Evolutionary conservation across 35 echinoderm and acorn worm species (phyloP).

Genomic region (Apostichopus californicus): DNA sequence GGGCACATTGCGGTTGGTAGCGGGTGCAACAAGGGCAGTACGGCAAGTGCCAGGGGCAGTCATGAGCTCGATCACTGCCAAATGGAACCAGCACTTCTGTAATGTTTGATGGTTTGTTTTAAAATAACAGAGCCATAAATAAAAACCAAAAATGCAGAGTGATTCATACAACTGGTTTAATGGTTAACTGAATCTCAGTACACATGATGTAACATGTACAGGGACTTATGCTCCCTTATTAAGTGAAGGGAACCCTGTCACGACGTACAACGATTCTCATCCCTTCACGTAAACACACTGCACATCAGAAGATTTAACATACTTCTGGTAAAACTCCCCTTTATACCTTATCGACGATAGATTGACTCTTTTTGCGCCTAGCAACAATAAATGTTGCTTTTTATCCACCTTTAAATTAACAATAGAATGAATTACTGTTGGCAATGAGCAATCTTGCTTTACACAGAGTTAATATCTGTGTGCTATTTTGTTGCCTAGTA

Average conservation of each 20-base stretch:
- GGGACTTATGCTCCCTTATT: not conserved
- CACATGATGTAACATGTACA: slow-evolving; percentile 32
- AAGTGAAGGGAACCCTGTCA: not conserved
- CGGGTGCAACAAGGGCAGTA: too few species aligned
- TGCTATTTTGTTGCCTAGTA: not conserved
- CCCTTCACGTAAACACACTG: not conserved
- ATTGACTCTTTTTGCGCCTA: not conserved
- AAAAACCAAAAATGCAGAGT: not conserved
- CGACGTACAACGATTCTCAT: not conserved
- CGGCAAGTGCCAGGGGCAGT: too few species aligned
- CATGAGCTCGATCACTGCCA: too few species aligned
- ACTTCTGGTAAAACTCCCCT: not conserved
- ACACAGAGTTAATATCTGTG: not conserved
- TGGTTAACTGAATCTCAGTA: slow-evolving; percentile 46
- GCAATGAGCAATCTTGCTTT: not conserved
- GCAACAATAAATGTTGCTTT: not conserved
- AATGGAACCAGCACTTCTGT: too few species aligned
- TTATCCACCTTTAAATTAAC: not conserved
- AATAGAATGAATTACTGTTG: not conserved
- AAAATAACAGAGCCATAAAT: not conserved
- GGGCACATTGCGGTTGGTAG: too few species aligned
- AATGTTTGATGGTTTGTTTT: not conserved
- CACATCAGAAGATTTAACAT: not conserved
- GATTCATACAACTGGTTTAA: slow-evolving; percentile 43
- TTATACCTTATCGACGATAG: not conserved